These are phyloP conservation scores for Onychomys leucogaster DNA, from an alignment of 2,797 vertebrate species.

Conservation along the genomic window DNA sequence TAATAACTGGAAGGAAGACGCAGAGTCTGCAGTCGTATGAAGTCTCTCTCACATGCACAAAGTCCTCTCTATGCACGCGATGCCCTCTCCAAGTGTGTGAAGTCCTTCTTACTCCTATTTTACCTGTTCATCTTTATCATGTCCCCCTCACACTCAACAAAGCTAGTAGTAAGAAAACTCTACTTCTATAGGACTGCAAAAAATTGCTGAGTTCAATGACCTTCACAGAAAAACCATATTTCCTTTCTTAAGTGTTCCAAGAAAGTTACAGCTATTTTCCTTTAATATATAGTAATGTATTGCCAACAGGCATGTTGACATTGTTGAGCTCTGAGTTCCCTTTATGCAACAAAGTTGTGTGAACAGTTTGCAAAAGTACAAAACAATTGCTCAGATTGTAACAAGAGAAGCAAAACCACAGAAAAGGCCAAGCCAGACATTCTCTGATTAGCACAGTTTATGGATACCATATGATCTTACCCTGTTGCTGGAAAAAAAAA, in stretches of 20 bases:
- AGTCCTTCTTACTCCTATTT: background rate
- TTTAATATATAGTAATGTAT: conserved; percentile 62
- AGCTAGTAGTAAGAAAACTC: background rate
- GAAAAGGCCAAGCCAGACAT: conserved; percentile 9
- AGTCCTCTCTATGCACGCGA: background rate
- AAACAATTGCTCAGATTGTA: conserved; percentile 51
- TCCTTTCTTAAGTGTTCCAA: conserved; percentile 59
- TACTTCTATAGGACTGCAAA: background rate
- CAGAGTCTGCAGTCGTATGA: background rate
- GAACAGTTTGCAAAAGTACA: conserved; percentile 49
- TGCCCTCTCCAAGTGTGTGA: background rate
- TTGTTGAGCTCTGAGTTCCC: background rate
- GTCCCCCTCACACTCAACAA: background rate
- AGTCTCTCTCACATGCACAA: background rate
- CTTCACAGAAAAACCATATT: conserved; percentile 52
- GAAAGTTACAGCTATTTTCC: conserved; percentile 56
- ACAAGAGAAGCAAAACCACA: background rate
- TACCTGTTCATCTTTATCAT: background rate
- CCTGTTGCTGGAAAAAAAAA: background rate
- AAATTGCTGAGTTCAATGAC: conserved; percentile 40
- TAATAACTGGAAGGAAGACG: background rate
- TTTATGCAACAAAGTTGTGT: conserved; percentile 2
- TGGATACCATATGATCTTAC: background rate
- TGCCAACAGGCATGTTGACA: conserved; percentile 20
- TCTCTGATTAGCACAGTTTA: background rate